Evolutionary conservation across 35 echinoderm and acorn worm genomes (phyloP), one percentile per base, ranked within the genome.

Genomic region (Anneissia japonica): DNA sequence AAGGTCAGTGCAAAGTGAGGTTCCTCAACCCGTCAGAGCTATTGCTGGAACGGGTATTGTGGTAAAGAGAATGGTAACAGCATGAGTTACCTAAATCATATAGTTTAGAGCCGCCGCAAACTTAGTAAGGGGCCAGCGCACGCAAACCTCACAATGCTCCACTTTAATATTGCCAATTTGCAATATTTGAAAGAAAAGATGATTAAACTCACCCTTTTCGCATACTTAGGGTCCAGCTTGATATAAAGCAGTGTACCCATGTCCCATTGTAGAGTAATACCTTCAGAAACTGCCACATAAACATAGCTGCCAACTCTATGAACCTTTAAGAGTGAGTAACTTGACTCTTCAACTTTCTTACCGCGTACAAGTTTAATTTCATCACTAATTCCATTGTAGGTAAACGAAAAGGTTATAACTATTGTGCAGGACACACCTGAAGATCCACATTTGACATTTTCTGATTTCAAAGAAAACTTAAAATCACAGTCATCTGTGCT

Each of bases 241-340:
- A 97, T 73, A 46, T 93, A 76, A 4, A 93, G 14, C 35, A 83
- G 88, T 23, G 95, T 97, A 0, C 91, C 95, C 45, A 74, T 83
- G 72, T 97, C 89, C 95, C 95, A 97, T 31, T 90, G 84, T 12
- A 97, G 6, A 31, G 82, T 91, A 13, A 97, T 79, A 41, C 91
- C 91, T 29, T 93, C 86, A 6, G 32, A n/a, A 31, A 92, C 89
- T 38, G 87, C 82, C 0, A 97, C 87, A 39, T 87, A 93, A 28
- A 97, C 84, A 87, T 93, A 93, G 16, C 79, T 35, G 29, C 95
- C 95, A 21, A 88, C 39, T n/a, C 73, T 37, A 38, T 41, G 84
- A 3, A 93, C 35, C 10, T 64, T 9, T 2, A 64, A 64, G 21
- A 2, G 51, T 12, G 51, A 64, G 1, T 23, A 9, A 19, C 19